Percentiles rank a stretch among this genome's conserved stretches.
Evolutionary conservation across 2,113 vertebrate species (phyloP).

Genomic region (Elachura formosa): DNA sequence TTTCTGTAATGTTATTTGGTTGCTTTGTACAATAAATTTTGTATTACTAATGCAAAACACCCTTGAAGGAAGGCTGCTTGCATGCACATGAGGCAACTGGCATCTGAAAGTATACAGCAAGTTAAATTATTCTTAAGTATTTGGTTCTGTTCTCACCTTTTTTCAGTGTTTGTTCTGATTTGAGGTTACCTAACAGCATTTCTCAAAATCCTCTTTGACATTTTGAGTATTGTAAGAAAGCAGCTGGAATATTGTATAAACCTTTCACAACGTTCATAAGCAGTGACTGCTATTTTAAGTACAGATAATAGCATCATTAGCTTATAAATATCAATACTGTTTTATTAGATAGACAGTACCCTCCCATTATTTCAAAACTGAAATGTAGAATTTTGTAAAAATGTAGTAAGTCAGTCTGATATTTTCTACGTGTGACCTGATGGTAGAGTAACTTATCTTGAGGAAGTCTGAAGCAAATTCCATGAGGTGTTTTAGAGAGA

Average conservation of each 20-base stretch:
- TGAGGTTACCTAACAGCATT: not conserved
- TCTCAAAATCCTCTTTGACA: not conserved
- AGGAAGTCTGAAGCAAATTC: conserved; percentile 31
- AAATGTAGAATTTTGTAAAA: not conserved
- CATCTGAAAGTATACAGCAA: not conserved
- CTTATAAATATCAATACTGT: not conserved
- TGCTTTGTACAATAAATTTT: not conserved
- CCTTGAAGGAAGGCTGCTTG: not conserved
- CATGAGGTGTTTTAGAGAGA: not conserved
- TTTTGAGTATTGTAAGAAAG: not conserved
- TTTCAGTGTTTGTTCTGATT: not conserved
- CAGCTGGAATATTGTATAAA: not conserved
- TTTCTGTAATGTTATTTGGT: not conserved
- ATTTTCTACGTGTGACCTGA: conserved; percentile 38
- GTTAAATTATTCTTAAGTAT: not conserved
- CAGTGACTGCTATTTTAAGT: not conserved
- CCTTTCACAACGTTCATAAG: not conserved
- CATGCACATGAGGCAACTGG: not conserved
- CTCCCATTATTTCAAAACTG: not conserved
- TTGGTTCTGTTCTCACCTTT: not conserved
- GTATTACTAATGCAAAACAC: not conserved
- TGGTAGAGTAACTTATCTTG: not conserved
- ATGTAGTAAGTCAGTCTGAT: not conserved
- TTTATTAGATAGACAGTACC: not conserved
- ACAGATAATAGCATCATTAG: not conserved